Percentiles rank a stretch among this genome's conserved stretches.
phyloP scores from a whole-genome alignment of 1,140 invertebrate genomes.

The Drosophila novamexicana region DNA sequence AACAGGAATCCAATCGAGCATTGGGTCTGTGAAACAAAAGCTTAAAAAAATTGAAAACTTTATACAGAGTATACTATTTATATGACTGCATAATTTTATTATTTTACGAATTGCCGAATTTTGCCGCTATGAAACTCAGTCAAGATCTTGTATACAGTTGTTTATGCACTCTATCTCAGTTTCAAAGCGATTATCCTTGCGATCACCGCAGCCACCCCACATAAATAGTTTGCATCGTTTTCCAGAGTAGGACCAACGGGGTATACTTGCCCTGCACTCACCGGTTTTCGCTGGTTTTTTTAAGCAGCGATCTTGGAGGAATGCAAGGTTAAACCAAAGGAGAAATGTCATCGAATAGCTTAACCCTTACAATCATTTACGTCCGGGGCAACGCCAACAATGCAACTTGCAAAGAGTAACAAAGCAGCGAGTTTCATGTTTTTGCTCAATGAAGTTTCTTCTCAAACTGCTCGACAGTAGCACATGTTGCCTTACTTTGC shows the following conservation, averaged over 20 bases:
- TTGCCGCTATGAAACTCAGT: no score
- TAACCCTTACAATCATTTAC: not conserved
- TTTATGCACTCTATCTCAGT: not conserved
- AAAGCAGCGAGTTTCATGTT: not conserved
- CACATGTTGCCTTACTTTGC: no score
- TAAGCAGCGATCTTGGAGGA: not conserved
- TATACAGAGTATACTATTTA: no score
- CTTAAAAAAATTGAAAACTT: no score
- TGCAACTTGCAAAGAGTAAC: not conserved
- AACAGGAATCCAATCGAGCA: conserved; percentile 60
- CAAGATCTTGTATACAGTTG: not conserved
- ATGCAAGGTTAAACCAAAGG: no score
- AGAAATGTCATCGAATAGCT: no score
- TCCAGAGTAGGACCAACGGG: not conserved
- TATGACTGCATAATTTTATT: no score
- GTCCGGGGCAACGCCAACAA: not conserved
- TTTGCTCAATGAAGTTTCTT: no score
- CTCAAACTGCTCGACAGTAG: no score
- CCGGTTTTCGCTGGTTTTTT: no score
- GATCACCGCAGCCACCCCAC: not conserved
- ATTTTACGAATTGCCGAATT: no score
- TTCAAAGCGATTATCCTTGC: not conserved
- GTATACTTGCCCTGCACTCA: not conserved
- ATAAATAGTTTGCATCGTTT: not conserved
- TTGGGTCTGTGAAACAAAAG: conserved; percentile 40